Percentiles rank a stretch among this genome's conserved stretches.
phyloP scores from a whole-genome alignment of 2,888 invertebrate species.

The Tiliacea aurago region DNA sequence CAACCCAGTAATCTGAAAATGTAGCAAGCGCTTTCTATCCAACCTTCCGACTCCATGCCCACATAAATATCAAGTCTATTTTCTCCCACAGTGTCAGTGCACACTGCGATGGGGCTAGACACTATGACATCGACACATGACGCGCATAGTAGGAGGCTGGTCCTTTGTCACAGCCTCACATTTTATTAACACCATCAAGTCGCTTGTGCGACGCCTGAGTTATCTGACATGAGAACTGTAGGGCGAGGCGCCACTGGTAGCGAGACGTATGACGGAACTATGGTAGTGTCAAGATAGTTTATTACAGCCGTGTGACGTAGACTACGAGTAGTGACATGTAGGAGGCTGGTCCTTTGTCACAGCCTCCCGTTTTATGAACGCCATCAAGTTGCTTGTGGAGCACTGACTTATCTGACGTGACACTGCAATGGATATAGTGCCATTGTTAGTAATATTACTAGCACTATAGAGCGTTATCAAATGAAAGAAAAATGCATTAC shows the following conservation, averaged over 20 bases:
- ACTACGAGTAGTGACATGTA: no score
- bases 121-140: conserved; percentile 59
- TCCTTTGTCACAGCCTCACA: background rate
- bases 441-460: background rate
- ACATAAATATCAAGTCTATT: conserved; percentile 36
- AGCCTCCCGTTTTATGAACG: background rate
- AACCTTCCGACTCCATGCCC: background rate
- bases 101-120: conserved; percentile 33
- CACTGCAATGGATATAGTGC: background rate
- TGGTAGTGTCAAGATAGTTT: background rate
- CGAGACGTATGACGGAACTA: background rate
- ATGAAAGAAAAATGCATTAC: background rate
- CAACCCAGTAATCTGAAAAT: background rate
- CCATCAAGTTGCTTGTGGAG: background rate
- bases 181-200: conserved; percentile 19
- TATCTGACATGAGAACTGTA: conserved; percentile 11
- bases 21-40: background rate
- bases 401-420: background rate
- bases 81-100: conserved; percentile 15
- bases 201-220: background rate
- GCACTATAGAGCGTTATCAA: background rate
- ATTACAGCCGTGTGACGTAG: background rate
- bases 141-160: conserved; percentile 61
- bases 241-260: background rate
- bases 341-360: background rate